Evolutionary conservation across 2,113 vertebrate species (phyloP), one percentile per base, ranked within the genome.

Genomic region (Acrocephalus arundinaceus): DNA sequence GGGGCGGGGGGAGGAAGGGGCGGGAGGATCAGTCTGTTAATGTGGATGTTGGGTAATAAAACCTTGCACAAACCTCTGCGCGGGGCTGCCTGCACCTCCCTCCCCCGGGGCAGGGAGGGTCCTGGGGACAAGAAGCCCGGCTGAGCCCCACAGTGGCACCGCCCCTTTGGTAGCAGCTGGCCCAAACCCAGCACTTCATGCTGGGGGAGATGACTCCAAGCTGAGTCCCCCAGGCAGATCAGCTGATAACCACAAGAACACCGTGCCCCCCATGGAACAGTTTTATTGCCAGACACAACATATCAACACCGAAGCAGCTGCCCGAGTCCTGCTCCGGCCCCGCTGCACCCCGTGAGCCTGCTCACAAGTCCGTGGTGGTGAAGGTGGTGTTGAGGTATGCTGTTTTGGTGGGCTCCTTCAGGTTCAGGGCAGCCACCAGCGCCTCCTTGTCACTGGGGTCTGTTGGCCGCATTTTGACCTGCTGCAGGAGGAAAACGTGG

Each of bases 301-400:
- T 7, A 41, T 2, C 20, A 27, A 37, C 41, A 33, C 30, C 8
- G 13, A 84, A 79, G 65, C 62, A 87, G 86, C 80, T 78, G 86
- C 89, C 63, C 0, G 33, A 97, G 96, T 83, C 95, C 94, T 0
- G 74, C 94, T 95, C 80, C 0, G 3, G 71, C 51, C 57, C 55
- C 0, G 8, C 74, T 58, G 87, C 37, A 16, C 45, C 19, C 37
- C 0, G 0, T 5, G 7, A 6, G 7, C 78, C 54, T 0, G 11
- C 73, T 99, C 97, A 99, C 81, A 99, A 84, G 79, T 99, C 98
- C 4, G 98, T 99, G 75, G 98, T 98, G 94, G 96, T 96, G 87
- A 99, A 97, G 45, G 84, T 55, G 3, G 49, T 91, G 91, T 99
- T 99, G 76, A 13, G 62, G 71, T 97, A 98, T 0, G 43, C 70